Base-by-base conservation (phyloP, 2,888 invertebrate species). In the Conops quadrifasciatus region DNA sequence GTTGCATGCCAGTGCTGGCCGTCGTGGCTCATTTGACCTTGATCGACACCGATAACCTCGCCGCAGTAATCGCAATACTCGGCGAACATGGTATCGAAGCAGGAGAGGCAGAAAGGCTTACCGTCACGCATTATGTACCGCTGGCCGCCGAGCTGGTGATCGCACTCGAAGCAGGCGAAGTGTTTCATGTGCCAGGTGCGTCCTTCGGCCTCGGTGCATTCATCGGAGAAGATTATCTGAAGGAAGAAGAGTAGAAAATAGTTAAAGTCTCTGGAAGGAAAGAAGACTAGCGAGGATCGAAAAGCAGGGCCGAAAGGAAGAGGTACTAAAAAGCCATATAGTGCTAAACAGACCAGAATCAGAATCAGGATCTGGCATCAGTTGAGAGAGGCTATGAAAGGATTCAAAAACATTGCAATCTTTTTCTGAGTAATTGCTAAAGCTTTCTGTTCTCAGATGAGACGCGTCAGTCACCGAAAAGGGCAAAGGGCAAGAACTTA, bases 141-240 rank as follows among this genome's bases (percentile, higher is more conserved):
- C 87, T 97, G 96, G 0, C 98, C 98, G n/a, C 98, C 98, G 71
- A 99, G 90, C 87, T 96, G 93, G 67, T 92, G 89, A 81, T 95
- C 93, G 88, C 98, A 98, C 85, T 97, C 96, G 73, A 94, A 93
- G 85, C 98, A 98, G 24, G 96, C 95, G 84, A 98, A 98, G 87
- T 98, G 98, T 80, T 95, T 94, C 96, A 98, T 97, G 87, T 98
- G 98, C 98, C 98, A 98, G 30, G 97, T 97, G 74, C 96, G 89
- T 0, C 98, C 98, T 83, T 98, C 98, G 0, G 98, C 98, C 87
- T 98, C 98, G 11, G 98, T 98, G 88, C 98, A 98, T 87, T 98
- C 98, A 86, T 98, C 98, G 1, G 98, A 96, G 78, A 98, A 91
- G 81, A 98, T 98, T 74, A 98, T 96, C 95, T 97, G 89, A 9